Evolutionary conservation across 37 sponge, comb jelly and placozoan genomes (phyloP).

Genomic region (Tethya wilhelma): DNA sequence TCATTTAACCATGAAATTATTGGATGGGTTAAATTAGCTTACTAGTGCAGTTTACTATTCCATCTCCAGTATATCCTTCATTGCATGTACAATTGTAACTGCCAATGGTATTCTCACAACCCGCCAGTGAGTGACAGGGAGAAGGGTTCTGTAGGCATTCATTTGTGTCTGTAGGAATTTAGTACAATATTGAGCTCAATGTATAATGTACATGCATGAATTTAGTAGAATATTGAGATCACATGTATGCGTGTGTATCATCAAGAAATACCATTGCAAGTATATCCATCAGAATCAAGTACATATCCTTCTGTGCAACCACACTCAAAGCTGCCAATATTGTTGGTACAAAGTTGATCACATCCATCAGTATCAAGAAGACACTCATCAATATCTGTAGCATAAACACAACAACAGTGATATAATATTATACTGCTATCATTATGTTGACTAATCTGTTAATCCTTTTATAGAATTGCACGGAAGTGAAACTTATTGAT

Average conservation of each 20-base stretch:
- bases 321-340: slow-evolving; percentile 7
- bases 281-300: not conserved
- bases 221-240: too few relatives aligned
- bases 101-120: slow-evolving; percentile 59
- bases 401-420: not conserved
- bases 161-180: slow-evolving; percentile 27
- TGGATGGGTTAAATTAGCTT: too few relatives aligned
- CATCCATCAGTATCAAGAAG: slow-evolving; percentile 26
- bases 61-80: slow-evolving; percentile 41
- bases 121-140: not conserved
- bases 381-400: slow-evolving; percentile 72
- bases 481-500: not conserved
- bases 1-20: too few relatives aligned
- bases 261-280: slow-evolving; percentile 13
- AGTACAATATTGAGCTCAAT: too few relatives aligned
- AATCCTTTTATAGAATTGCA: not conserved
- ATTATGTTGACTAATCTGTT: not conserved
- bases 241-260: not conserved
- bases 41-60: not conserved
- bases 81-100: slow-evolving; percentile 47
- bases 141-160: slow-evolving; percentile 9
- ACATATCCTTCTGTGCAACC: slow-evolving; percentile 11
- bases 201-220: too few relatives aligned
- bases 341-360: slow-evolving; percentile 19
- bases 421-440: not conserved